Conservation (phyloP, 2,888 invertebrate genomes). For the Agrypnus murinus region DNA sequence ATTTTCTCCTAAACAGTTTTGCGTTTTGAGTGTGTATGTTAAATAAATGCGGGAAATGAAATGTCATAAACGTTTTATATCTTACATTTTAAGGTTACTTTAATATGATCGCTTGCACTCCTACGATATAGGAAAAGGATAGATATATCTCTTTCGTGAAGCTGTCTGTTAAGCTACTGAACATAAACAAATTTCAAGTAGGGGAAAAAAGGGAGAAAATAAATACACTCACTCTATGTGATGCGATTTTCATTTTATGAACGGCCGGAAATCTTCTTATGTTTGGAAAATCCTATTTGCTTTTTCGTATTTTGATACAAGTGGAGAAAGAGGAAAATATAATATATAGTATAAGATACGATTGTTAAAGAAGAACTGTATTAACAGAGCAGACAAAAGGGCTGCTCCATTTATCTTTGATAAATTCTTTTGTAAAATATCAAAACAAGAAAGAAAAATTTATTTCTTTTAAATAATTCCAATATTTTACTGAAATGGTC, state of each 20-base stretch:
- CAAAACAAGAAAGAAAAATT: too few species aligned
- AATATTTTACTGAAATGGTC: too few species aligned
- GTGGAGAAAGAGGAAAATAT: not conserved
- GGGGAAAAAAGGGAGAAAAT: not conserved
- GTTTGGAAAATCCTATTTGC: slow-evolving; percentile 12
- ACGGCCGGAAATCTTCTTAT: slow-evolving; percentile 18
- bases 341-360: not conserved
- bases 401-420: not conserved
- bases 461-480: too few species aligned
- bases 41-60: slow-evolving; percentile 27
- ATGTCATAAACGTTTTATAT: slow-evolving; percentile 28
- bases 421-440: too few species aligned
- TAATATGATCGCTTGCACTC: slow-evolving; percentile 15
- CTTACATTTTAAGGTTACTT: slow-evolving; percentile 5
- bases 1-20: too few species aligned
- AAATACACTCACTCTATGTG: slow-evolving; percentile 4
- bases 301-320: not conserved
- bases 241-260: slow-evolving; percentile 13
- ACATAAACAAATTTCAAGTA: slow-evolving; percentile 24
- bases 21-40: not conserved
- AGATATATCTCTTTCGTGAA: slow-evolving; percentile 1
- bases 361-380: not conserved
- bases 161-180: slow-evolving; percentile 19
- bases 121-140: not conserved
- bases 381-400: slow-evolving; percentile 2